Conservation (phyloP, 2,797 vertebrate species). For the Agapornis canus region DNA sequence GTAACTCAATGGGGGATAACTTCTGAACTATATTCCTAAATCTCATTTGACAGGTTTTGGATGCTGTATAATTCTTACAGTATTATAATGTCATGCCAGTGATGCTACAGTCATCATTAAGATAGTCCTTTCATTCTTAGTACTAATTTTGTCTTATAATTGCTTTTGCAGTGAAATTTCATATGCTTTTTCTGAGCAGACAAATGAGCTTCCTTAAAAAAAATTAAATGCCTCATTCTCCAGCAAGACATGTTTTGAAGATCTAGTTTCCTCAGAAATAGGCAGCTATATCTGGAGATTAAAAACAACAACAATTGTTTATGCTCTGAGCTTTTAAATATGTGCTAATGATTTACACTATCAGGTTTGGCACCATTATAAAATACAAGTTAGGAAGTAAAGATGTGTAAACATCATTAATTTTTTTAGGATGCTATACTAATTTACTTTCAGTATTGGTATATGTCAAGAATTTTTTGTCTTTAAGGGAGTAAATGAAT, state of each 20-base stretch:
- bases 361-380: not conserved
- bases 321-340: not conserved
- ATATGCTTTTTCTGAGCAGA: not conserved
- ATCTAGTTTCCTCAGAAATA: not conserved
- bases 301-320: not conserved
- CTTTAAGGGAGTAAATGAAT: not conserved
- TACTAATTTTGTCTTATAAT: conserved; percentile 42
- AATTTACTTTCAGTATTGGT: not conserved
- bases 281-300: not conserved
- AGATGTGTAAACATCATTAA: not conserved
- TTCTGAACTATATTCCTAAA: conserved; percentile 79
- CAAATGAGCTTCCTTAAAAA: conserved; percentile 34
- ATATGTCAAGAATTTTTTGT: not conserved
- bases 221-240: conserved; percentile 20
- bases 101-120: conserved; percentile 44
- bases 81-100: conserved; percentile 61
- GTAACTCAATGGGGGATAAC: conserved; percentile 76
- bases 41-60: conserved; percentile 78
- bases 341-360: not conserved
- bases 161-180: conserved; percentile 34
- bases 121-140: conserved; percentile 19
- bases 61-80: conserved; percentile 73
- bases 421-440: not conserved
- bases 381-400: not conserved
- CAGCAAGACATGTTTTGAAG: not conserved